Conservation (phyloP, 2,797 vertebrate species). For the Jordanella pulchra region DNA sequence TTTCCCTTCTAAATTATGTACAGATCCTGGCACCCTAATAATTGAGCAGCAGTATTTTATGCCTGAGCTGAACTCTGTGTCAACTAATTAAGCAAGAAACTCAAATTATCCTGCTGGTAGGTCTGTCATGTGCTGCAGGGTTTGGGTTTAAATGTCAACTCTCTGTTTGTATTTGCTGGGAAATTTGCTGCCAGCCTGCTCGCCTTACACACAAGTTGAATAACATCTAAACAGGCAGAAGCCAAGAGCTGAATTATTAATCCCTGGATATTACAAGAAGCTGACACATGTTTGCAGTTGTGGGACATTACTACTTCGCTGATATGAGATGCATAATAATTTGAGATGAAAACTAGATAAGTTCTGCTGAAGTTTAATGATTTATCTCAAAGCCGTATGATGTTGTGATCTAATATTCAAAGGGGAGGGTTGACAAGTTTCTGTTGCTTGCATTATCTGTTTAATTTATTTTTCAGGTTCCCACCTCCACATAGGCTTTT, state of each 20-base stretch:
- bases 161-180: constrained; percentile 52
- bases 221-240: constrained; percentile 43
- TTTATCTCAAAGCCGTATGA: constrained; percentile 63
- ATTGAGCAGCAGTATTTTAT: constrained; percentile 38
- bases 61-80: constrained; percentile 50
- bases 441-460: constrained; percentile 66
- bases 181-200: constrained; percentile 33
- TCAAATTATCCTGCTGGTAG: constrained; percentile 56
- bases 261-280: constrained; percentile 54
- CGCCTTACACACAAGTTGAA: constrained; percentile 36
- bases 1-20: constrained; percentile 48
- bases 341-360: constrained; percentile 58
- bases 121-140: constrained; percentile 48
- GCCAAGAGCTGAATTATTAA: constrained; percentile 57
- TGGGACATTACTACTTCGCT: constrained; percentile 52
- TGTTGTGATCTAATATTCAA: constrained; percentile 76
- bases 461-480: constrained; percentile 71
- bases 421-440: constrained; percentile 60
- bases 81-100: constrained; percentile 71
- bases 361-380: constrained; percentile 65
- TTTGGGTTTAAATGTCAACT: constrained; percentile 72
- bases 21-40: constrained; percentile 44
- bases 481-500: constrained; percentile 47
- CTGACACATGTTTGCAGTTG: constrained; percentile 57
- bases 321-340: constrained; percentile 58